phyloP scores from a whole-genome alignment of 2,797 vertebrate species.

The Leptodactylus fallax region DNA sequence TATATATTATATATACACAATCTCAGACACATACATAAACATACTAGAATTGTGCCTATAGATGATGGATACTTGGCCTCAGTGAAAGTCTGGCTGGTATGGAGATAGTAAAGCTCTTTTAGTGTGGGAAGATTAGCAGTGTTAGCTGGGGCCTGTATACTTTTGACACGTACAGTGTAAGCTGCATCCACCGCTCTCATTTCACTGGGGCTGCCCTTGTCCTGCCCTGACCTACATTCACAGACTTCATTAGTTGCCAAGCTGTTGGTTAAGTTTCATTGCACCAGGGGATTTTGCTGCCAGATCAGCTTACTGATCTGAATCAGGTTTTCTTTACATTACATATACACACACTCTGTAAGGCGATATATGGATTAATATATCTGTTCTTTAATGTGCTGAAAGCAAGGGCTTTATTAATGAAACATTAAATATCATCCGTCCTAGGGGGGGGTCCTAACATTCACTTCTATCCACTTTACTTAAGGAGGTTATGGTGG shows the following conservation, averaged over 20 bases:
- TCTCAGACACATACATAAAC: too few relatives aligned
- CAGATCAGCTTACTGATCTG: constrained; percentile 33
- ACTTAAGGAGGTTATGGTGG: too few relatives aligned
- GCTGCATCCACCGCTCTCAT: background rate
- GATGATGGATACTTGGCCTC: background rate
- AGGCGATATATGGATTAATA: background rate
- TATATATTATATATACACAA: too few relatives aligned
- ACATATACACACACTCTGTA: background rate
- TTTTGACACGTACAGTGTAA: constrained; percentile 26
- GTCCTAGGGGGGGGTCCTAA: background rate
- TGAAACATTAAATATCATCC: background rate
- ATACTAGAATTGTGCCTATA: too few relatives aligned
- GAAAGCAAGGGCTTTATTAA: background rate
- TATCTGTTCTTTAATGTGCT: background rate
- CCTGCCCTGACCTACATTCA: constrained; percentile 58
- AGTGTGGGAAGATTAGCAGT: background rate
- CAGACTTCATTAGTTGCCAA: constrained; percentile 39
- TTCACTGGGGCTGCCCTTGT: constrained; percentile 47
- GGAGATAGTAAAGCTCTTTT: background rate
- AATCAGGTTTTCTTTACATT: constrained; percentile 22
- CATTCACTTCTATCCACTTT: too few relatives aligned
- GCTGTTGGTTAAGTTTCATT: constrained; percentile 10
- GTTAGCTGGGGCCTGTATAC: constrained; percentile 21
- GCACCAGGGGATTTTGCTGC: constrained; percentile 39
- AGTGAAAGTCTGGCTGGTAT: background rate